Evolutionary conservation across 2,797 vertebrate genomes (phyloP).

Genomic region (Sebastes itinus): DNA sequence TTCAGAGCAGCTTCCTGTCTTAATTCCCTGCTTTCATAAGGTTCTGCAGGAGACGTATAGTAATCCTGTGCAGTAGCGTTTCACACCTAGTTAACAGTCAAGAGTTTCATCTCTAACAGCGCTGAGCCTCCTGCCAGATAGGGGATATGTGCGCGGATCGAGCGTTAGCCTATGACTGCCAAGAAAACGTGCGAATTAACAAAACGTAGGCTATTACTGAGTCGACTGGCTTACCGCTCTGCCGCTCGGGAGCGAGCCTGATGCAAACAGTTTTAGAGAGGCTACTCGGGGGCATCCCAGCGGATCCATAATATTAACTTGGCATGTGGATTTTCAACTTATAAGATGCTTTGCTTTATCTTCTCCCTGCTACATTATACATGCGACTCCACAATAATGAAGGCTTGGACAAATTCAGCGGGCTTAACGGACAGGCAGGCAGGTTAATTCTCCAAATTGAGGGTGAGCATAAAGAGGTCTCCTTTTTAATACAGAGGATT

Average conservation of each 20-base stretch:
- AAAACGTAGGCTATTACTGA: constrained; percentile 49
- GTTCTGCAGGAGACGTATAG: constrained; percentile 32
- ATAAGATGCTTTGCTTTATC: constrained; percentile 46
- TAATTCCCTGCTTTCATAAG: constrained; percentile 25
- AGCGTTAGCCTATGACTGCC: constrained; percentile 55
- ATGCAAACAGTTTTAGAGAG: constrained; percentile 49
- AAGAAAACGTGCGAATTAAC: constrained; percentile 67
- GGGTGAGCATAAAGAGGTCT: constrained; percentile 42
- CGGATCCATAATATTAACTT: constrained; percentile 61
- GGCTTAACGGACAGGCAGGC: constrained; percentile 44
- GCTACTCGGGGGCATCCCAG: constrained; percentile 46
- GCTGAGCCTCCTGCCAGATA: constrained; percentile 52
- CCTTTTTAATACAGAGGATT: constrained; percentile 46
- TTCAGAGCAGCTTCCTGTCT: constrained; percentile 31
- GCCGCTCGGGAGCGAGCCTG: constrained; percentile 6
- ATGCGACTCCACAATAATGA: constrained; percentile 40
- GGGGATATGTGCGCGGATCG: constrained; percentile 44
- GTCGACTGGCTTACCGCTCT: constrained; percentile 21
- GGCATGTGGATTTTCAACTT: constrained; percentile 35
- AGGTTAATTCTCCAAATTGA: constrained; percentile 65
- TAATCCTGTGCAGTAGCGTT: constrained; percentile 45
- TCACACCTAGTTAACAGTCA: constrained; percentile 64
- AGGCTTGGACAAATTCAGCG: constrained; percentile 41
- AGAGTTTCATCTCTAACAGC: constrained; percentile 38
- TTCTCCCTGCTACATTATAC: constrained; percentile 48